Evolutionary conservation across 2,888 invertebrate genomes (phyloP).

Genomic region (Blastobasis lacticolella): DNA sequence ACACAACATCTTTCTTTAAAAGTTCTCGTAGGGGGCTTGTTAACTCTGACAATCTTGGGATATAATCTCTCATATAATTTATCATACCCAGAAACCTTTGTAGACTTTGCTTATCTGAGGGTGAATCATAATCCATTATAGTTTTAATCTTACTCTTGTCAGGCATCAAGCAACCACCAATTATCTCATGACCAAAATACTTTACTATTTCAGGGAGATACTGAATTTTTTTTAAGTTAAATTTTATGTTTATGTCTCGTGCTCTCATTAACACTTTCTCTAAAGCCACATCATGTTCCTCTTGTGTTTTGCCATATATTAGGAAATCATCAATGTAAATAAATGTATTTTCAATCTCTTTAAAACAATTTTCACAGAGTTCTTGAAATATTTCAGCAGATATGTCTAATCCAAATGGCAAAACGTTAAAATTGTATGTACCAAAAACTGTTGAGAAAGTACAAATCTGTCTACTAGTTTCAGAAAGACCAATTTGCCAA

Average conservation of each 20-base stretch:
- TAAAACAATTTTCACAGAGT: not conserved
- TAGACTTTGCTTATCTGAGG: not conserved
- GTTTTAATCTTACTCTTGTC: not conserved
- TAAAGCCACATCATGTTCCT: not conserved
- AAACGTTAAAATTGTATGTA: not conserved
- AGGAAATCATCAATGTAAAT: conserved; percentile 6
- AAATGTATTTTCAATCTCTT: not conserved
- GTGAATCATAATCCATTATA: not conserved
- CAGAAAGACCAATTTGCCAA: not conserved
- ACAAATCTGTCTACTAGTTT: not conserved
- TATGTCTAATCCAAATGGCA: conserved; percentile 1
- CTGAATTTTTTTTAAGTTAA: conserved; percentile 1
- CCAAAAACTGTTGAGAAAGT: conserved; percentile 1
- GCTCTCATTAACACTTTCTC: not conserved
- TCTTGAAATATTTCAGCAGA: conserved; percentile 5
- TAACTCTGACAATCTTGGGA: not conserved
- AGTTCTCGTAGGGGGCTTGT: not conserved
- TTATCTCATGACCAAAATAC: conserved; percentile 1
- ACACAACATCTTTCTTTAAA: conserved; percentile 1
- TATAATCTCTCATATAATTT: conserved; percentile 1
- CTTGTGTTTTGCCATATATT: not conserved
- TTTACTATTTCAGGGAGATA: not conserved
- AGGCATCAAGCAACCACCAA: not conserved
- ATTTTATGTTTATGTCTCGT: not conserved
- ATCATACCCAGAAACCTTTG: not conserved